Base-by-base conservation (phyloP, 30 jellyfish, hydroid and myxozoan species). In the Cassiopea andromeda region DNA sequence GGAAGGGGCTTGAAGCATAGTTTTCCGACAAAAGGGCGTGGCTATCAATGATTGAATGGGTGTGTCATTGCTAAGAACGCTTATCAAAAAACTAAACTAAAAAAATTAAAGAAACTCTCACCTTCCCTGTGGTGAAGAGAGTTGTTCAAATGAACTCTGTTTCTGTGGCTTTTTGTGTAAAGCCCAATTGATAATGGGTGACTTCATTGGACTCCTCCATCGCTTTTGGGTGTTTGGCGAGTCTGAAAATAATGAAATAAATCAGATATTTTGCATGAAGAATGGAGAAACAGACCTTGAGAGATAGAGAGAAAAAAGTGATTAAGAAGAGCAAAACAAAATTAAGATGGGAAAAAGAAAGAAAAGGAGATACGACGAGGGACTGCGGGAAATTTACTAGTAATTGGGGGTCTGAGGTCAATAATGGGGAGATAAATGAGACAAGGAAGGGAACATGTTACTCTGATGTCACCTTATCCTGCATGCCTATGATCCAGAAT, bases 141-240 rank as follows among this genome's bases (percentile, higher is more conserved):
- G 80, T 60, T 44, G 75, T 4, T 80, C 89, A 10, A 64, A n/a
- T 46, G 84, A 72, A 54, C 75, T 49, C 67, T 69, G 93, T 44
- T 94, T 94, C 16, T 60, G 85, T 2, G 97, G 85, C 73, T 92
- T 96, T 75, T 96, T 96, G 84, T 96, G 89, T 92, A 96, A 78
- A 2, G 98, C 98, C 99, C 99, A 96, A 75, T 96, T 87, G 78
- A 90, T 90, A 17, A 96, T 96, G 1, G 99, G 99, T 16, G 99
- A 96, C 71, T 96, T 96, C 95, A 96, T 96, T 50, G 99, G 99
- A n/a, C 93, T 90, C 68, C 14, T 90, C 98, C 98, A 91, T 45
- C 95, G 78, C 77, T 84, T 82, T 69, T 86, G 97, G 46, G 89
- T 64, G 73, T 78, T 95, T 16, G 92, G 93, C 18, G 95, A 61